A percentile compares a stretch with the other conserved stretches of the same genome.
phyloP scores from a whole-genome alignment of 2,797 vertebrate genomes.

The Tapera naevia region DNA sequence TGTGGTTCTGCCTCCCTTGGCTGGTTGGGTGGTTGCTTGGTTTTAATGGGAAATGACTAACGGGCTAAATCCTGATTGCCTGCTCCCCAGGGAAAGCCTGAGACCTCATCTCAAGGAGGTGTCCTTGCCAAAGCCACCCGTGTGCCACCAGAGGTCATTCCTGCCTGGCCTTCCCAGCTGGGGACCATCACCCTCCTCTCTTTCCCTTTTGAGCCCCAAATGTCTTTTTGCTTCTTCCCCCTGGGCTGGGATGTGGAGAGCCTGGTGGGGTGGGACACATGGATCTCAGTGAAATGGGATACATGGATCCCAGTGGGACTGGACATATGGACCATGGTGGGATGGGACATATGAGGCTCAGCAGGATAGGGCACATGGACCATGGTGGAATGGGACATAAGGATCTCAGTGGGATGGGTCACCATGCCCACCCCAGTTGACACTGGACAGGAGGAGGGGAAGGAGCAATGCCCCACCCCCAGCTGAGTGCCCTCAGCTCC shows the following conservation, averaged over 20 bases:
- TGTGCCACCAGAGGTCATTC: not conserved
- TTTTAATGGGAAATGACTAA: not conserved
- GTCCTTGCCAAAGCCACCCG: not conserved
- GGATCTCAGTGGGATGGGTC: not conserved
- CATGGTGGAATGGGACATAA: rapidly evolving
- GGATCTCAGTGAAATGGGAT: not conserved
- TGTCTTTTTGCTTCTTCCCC: not conserved
- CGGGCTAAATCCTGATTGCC: rapidly evolving
- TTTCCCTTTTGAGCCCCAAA: rapidly evolving
- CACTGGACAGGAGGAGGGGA: not conserved
- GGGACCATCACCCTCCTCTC: not conserved
- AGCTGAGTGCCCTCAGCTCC: not conserved
- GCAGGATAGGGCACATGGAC: not conserved
- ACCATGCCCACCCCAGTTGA: rapidly evolving
- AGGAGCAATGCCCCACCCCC: not conserved
- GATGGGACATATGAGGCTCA: too few relatives aligned
- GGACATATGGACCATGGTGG: not conserved
- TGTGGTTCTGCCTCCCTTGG: not conserved
- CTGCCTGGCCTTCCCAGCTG: not conserved
- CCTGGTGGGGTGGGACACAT: not conserved
- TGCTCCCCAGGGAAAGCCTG: rapidly evolving
- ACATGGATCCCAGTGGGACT: not conserved
- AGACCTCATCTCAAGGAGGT: not conserved
- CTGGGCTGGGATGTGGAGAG: not conserved
- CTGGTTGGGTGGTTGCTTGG: too few relatives aligned